Conservation (phyloP, 2,888 invertebrate genomes). For the Adela reaumurella region DNA sequence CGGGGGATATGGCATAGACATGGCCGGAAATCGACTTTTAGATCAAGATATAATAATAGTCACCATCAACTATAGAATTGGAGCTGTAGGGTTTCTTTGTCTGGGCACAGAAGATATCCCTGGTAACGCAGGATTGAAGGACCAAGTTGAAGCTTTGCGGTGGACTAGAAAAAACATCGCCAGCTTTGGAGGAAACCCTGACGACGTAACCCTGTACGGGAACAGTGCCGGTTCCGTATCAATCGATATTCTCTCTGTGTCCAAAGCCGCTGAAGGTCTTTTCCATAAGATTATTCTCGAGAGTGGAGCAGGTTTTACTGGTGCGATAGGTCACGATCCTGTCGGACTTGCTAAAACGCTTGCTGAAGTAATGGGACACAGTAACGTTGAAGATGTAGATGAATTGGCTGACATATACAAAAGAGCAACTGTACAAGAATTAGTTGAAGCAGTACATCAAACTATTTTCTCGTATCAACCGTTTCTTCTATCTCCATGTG, state of each 20-base stretch:
- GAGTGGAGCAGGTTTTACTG: conserved; percentile 1
- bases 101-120: conserved; percentile 9
- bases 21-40: neutral
- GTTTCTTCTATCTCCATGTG: neutral
- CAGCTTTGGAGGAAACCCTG: conserved; percentile 35
- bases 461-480: neutral
- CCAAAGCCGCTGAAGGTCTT: conserved; percentile 1
- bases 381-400: conserved; percentile 2
- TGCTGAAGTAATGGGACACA: neutral
- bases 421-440: neutral
- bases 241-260: neutral
- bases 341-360: neutral
- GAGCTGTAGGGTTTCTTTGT: conserved; percentile 8
- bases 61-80: conserved; percentile 8
- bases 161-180: conserved; percentile 34
- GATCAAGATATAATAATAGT: conserved; percentile 1
- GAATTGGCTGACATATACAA: conserved; percentile 1
- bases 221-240: neutral
- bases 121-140: conserved; percentile 8
- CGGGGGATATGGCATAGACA: neutral
- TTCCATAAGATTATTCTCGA: conserved; percentile 3
- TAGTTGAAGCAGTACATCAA: neutral
- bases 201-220: conserved; percentile 3
- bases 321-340: neutral
- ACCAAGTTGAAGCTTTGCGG: conserved; percentile 2